Evolutionary conservation across 92 coral and sea anemone genomes (phyloP), one percentile per base, ranked within the genome.

Genomic region (Actinostola sp.): DNA sequence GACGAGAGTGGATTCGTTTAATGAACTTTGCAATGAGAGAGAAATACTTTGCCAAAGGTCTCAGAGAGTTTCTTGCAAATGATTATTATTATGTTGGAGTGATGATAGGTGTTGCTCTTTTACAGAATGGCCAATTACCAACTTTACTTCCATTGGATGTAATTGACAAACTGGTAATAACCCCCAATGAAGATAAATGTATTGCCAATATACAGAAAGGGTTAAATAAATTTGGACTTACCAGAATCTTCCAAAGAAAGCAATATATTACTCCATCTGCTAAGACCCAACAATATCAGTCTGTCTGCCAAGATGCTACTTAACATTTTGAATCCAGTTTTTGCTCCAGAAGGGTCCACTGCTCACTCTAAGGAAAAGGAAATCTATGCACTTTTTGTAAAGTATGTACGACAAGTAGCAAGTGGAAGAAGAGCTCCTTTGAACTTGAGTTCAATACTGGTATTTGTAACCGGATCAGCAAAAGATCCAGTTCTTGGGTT

Each of bases 271-370:
- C 88, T 87, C 61, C 87, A 87, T 80, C 66, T 82, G 39, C 75
- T 82, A 24, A 77, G 85, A 63, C 88, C 88, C 31, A 68, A 61
- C 45, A 77, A 49, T 50, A 62, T 29, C 30, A 63, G 13, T 29
- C 68, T 82, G 39, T 53, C 85, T 27, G 85, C 76, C 33, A 57
- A 39, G 48, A 87, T 77, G 70, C 59, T 87, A 59, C 73, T 87
- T 21, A 58, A 77, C 1, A 32, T 65, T 30, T 60, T 73, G 58
- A 44, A 67, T 28, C 92, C 82, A 20, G 66, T 63, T 46, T 87
- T 77, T 67, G 84, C 92, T 35, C 78, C 78, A 38, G 79, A 87
- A 64, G 88, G 92, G 23, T 87, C 92, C 53, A 66, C 88, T 63
- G 77, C 82, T 17, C 70, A 41, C 68, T 34, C 71, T 26, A 77